Evolutionary conservation across 2,797 vertebrate species (phyloP).

Genomic region (Threskiornis aethiopicus): DNA sequence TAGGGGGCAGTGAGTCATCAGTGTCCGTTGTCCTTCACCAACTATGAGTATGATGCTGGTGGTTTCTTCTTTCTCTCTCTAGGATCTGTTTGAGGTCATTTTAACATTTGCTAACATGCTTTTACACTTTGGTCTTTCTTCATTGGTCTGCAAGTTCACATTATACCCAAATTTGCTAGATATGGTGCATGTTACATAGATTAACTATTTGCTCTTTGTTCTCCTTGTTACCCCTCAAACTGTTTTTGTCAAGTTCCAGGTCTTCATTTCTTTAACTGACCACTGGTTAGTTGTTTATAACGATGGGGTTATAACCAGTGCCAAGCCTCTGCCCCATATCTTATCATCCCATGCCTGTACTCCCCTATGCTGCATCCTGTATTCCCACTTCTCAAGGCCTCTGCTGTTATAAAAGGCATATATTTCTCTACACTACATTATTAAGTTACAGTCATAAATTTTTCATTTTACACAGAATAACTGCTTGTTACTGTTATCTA

Average conservation of each 20-base stretch:
- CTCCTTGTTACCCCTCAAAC: neutral
- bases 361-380: neutral
- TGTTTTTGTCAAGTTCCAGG: neutral
- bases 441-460: neutral
- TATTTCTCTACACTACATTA: neutral
- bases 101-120: neutral
- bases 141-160: neutral
- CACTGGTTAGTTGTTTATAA: neutral
- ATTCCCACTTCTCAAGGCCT: neutral
- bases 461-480: neutral
- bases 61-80: neutral
- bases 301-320: neutral
- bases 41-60: neutral
- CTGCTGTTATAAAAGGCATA: neutral
- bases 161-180: neutral
- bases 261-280: neutral
- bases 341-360: neutral
- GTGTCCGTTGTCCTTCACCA: neutral
- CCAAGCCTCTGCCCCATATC: neutral
- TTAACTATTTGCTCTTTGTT: neutral
- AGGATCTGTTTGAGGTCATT: neutral
- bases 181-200: neutral
- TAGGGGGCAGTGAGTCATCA: neutral
- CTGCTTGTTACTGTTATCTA: neutral
- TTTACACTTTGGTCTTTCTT: neutral